Evolutionary conservation across 1,140 invertebrate species (phyloP).

Genomic region (Drosophila virilis): DNA sequence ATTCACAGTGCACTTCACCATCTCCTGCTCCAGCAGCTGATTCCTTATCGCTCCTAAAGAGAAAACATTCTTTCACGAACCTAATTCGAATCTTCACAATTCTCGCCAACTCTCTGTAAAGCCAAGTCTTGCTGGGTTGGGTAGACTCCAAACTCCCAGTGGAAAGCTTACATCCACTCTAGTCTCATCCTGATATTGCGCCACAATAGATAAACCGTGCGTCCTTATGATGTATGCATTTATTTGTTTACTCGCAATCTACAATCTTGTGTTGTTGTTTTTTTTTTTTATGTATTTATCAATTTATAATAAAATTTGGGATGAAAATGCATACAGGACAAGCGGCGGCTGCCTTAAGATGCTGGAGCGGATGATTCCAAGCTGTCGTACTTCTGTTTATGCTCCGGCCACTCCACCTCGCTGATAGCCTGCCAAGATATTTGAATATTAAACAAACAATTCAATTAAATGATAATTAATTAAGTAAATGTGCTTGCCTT

Average conservation of each 20-base stretch:
- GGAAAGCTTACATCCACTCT: no score
- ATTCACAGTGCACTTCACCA: no score
- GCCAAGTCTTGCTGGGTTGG: no score
- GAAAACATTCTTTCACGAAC: no score
- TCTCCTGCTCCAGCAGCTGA: no score
- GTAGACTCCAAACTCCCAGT: no score
- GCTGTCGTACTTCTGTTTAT: slow-evolving; percentile 30
- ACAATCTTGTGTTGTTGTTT: slow-evolving; percentile 27
- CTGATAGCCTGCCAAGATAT: slow-evolving; percentile 56
- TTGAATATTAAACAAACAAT: background rate
- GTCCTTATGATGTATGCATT: slow-evolving; percentile 27
- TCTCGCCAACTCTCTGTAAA: no score
- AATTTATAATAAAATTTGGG: slow-evolving; percentile 10
- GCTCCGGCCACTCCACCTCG: slow-evolving; percentile 64
- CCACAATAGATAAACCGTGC: no score
- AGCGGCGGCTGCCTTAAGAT: slow-evolving; percentile 4
- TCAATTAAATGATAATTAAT: background rate
- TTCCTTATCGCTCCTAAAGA: no score
- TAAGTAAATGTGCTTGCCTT: slow-evolving; percentile 36
- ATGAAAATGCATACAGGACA: slow-evolving; percentile 37
- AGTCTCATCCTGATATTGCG: no score
- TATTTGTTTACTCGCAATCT: slow-evolving; percentile 36
- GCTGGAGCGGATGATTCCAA: slow-evolving; percentile 16
- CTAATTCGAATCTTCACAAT: no score
- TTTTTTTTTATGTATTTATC: slow-evolving; percentile 14